phyloP scores from a whole-genome alignment of 1,140 invertebrate species.

The Kradibia gibbosae region DNA sequence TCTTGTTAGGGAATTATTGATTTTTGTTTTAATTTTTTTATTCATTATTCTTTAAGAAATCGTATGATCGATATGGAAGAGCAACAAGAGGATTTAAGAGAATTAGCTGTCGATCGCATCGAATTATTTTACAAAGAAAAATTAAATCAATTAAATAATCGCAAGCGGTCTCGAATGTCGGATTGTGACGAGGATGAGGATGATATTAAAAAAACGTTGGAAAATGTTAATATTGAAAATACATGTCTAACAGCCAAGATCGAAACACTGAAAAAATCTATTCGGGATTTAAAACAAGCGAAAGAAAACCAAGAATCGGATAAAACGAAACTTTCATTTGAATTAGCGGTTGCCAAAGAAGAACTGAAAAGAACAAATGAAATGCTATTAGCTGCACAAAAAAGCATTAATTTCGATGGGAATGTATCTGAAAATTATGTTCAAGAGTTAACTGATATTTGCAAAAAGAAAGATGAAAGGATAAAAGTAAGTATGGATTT shows the following conservation, averaged over 20 bases:
- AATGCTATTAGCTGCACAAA: constrained; percentile 55
- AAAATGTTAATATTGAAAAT: constrained; percentile 60
- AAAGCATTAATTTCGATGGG: constrained; percentile 48
- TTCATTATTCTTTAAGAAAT: constrained; percentile 52
- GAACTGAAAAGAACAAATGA: constrained; percentile 59
- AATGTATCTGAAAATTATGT: constrained; percentile 55
- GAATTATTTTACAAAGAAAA: constrained; percentile 63
- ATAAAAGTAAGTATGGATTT: constrained; percentile 59
- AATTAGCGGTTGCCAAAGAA: constrained; percentile 57
- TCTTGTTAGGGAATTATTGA: constrained; percentile 2
- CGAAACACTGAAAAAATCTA: constrained; percentile 55
- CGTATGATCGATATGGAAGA: constrained; percentile 63
- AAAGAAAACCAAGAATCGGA: constrained; percentile 58
- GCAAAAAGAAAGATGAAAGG: constrained; percentile 58
- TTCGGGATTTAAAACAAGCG: constrained; percentile 56
- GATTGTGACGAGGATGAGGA: constrained; percentile 49
- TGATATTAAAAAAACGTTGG: constrained; percentile 48
- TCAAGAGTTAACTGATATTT: constrained; percentile 59
- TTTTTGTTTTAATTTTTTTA: constrained; percentile 15
- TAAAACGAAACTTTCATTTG: constrained; percentile 60
- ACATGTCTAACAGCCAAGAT: constrained; percentile 55
- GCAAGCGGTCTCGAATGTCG: constrained; percentile 53
- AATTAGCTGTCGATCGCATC: constrained; percentile 61
- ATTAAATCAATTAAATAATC: constrained; percentile 53
- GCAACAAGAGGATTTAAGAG: constrained; percentile 62